Percentiles rank a stretch among this genome's conserved stretches.
These are phyloP conservation scores for Spicauda simplicius DNA, from an alignment of 2,888 invertebrate species.

Conservation along the genomic window DNA sequence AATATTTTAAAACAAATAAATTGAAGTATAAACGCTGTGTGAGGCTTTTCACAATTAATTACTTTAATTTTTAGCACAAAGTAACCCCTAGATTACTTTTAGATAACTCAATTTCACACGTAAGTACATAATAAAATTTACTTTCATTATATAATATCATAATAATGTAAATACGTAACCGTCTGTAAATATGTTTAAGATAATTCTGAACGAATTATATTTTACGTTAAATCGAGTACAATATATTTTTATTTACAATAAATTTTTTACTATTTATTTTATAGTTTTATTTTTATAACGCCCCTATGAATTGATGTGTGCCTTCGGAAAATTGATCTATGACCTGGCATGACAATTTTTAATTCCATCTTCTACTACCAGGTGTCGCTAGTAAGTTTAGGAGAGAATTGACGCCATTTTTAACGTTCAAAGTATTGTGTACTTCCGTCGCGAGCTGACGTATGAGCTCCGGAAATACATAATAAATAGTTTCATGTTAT, in stretches of 20 bases:
- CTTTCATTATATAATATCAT: slow-evolving; percentile 1
- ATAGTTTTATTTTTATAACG: slow-evolving; percentile 20
- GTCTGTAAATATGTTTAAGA: slow-evolving; percentile 52
- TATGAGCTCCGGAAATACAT: too few relatives aligned
- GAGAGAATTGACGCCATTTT: too few relatives aligned
- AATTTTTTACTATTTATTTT: slow-evolving; percentile 67
- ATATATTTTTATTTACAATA: slow-evolving; percentile 73
- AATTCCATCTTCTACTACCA: too few relatives aligned
- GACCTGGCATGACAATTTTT: too few relatives aligned
- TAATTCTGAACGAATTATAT: slow-evolving; percentile 61
- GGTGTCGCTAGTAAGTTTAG: too few relatives aligned
- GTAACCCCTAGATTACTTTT: not conserved
- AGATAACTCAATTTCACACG: slow-evolving; percentile 11
- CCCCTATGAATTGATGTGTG: not conserved
- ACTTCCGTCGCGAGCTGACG: too few relatives aligned
- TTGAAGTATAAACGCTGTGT: not conserved
- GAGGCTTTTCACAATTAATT: slow-evolving; percentile 10
- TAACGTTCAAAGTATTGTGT: too few relatives aligned
- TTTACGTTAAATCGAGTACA: slow-evolving; percentile 67
- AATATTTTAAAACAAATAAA: not conserved
- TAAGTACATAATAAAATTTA: slow-evolving; percentile 3
- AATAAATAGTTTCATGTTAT: too few relatives aligned
- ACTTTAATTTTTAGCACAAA: slow-evolving; percentile 17
- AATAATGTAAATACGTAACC: slow-evolving; percentile 45
- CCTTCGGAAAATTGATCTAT: too few relatives aligned